These are phyloP conservation scores for Lithosia quadra DNA, from an alignment of 2,888 invertebrate species.

Conservation along the genomic window DNA sequence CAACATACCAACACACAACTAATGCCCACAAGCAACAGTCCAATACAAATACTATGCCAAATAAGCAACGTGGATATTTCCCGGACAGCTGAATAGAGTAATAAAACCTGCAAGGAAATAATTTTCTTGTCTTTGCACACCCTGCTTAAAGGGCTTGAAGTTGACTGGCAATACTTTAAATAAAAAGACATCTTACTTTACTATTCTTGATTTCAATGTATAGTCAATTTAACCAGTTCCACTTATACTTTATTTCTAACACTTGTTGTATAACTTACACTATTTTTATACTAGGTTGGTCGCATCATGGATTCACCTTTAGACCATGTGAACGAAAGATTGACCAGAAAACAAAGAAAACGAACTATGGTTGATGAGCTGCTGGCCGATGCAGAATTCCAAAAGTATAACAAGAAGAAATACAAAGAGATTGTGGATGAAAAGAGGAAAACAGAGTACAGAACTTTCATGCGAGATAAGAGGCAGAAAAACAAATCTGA, in stretches of 20 bases:
- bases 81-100: no score
- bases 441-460: slow-evolving; percentile 89
- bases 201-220: not conserved
- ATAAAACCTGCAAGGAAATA: not conserved
- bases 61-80: no score
- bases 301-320: slow-evolving; percentile 93
- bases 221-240: not conserved
- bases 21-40: no score
- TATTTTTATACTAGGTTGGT: slow-evolving; percentile 87
- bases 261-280: slow-evolving; percentile 4
- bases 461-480: slow-evolving; percentile 92
- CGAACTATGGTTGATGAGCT: slow-evolving; percentile 97
- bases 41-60: no score
- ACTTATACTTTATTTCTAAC: no score
- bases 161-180: not conserved
- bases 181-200: not conserved
- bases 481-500: slow-evolving; percentile 88
- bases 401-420: slow-evolving; percentile 93
- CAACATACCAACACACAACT: no score
- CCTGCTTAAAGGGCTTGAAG: not conserved
- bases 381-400: slow-evolving; percentile 94
- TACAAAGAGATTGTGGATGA: slow-evolving; percentile 92
- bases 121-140: not conserved
- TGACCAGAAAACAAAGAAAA: slow-evolving; percentile 95
- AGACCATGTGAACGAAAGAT: slow-evolving; percentile 94